Evolutionary conservation across 2,113 vertebrate genomes (phyloP), one percentile per base, ranked within the genome.

Genomic region (Gasterosteus aculeatus): DNA sequence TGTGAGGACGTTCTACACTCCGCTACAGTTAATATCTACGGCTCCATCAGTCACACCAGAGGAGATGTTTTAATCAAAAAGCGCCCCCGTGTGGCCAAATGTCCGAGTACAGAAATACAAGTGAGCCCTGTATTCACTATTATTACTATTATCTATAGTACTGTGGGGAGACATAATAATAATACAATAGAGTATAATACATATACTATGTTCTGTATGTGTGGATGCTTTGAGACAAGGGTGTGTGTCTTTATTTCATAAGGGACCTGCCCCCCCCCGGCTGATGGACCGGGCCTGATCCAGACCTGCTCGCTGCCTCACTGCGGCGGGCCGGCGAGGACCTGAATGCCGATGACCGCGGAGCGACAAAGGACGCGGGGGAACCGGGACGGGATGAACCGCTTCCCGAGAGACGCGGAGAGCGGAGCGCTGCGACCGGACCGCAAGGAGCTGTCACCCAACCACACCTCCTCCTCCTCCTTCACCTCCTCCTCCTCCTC

Each of bases 261-360:
- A 15, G 35, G 33, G 71, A 31, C 16, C 16, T 31, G 22, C n/a
- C 7, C 1, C n/a, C 22, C 22, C 10, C n/a, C 10, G 67, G 78
- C 80, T 57, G 65, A 18, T 26, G 80, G 68, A 73, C 39, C 74
- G 31, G 80, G 57, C 57, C 63, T 15, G 75, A 62, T 76, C 58
- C 61, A 56, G 63, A 29, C 63, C 35, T 29, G 62, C 76, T 71
- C 54, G 42, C 22, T 18, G 64, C 46, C 71, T 22, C 78, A 74
- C 85, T 89, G 83, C 85, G 78, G 72, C 80, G 72, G 69, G 42
- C 77, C 95, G 93, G 96, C 95, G 41, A 89, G 0, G 97, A 98
- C 95, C 91, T 97, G 95, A 96, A 97, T 80, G 96, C 97, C 56
- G 97, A 98, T 96, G 93, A 78, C 97, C 94, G 96, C 95, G 96